Conservation (phyloP, 2,888 invertebrate genomes). For the Campaea margaritaria region DNA sequence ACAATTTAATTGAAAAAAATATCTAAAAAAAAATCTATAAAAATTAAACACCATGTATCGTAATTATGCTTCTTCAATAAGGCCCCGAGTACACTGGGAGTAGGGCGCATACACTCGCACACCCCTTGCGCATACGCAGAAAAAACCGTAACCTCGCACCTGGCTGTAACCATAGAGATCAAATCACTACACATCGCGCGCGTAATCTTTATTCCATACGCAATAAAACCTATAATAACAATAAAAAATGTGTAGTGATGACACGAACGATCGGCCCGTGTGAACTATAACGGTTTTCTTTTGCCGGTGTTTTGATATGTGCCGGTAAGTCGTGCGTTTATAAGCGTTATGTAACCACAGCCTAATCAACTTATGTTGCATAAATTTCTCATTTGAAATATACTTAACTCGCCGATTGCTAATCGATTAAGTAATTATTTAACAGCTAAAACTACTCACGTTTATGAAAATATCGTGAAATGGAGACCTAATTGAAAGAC, state of each 20-base stretch:
- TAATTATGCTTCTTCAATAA: conserved; percentile 47
- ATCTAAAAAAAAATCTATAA: conserved; percentile 1
- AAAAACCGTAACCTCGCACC: conserved; percentile 70
- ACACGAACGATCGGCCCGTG: conserved; percentile 58
- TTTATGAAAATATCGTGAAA: too few species aligned
- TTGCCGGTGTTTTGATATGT: conserved; percentile 53
- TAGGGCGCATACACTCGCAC: conserved; percentile 62
- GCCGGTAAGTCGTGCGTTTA: conserved; percentile 36
- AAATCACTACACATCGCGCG: conserved; percentile 70
- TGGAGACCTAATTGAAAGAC: too few species aligned
- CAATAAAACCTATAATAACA: conserved; percentile 36
- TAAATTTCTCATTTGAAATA: not conserved
- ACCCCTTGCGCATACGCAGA: conserved; percentile 58
- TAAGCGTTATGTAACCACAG: conserved; percentile 33
- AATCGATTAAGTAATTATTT: too few species aligned
- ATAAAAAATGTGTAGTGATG: conserved; percentile 56
- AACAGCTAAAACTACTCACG: too few species aligned
- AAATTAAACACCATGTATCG: conserved; percentile 58
- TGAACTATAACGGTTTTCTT: conserved; percentile 72
- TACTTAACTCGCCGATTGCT: not conserved
- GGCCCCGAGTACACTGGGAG: conserved; percentile 36
- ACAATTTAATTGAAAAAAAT: not conserved
- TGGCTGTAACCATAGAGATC: conserved; percentile 83
- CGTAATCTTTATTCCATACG: conserved; percentile 21
- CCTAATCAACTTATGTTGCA: conserved; percentile 15